phyloP scores from a whole-genome alignment of 2,888 invertebrate species.

The Torymus texanus region DNA sequence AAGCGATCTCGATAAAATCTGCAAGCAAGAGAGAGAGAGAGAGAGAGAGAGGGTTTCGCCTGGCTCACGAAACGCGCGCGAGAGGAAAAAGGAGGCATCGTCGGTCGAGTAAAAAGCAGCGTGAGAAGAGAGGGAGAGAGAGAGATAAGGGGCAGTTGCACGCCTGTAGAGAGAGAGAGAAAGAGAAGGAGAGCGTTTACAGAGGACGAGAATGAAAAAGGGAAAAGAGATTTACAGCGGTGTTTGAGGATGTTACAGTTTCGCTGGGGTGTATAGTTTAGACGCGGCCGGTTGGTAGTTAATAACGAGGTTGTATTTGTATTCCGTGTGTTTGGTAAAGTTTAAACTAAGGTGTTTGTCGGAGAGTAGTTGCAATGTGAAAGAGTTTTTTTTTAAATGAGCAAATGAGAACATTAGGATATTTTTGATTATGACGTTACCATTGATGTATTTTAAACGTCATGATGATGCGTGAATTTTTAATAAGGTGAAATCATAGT shows the following conservation, averaged over 20 bases:
- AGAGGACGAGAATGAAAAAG: conserved; percentile 51
- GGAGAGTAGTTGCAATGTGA: no score
- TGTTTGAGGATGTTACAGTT: conserved; percentile 38
- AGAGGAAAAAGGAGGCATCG: conserved; percentile 31
- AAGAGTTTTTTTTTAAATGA: no score
- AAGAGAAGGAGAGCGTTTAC: conserved; percentile 54
- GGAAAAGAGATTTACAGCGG: conserved; percentile 24
- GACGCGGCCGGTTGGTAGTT: no score
- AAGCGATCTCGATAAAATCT: conserved; percentile 51
- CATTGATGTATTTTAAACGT: no score
- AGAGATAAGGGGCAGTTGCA: conserved; percentile 21
- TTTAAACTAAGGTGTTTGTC: no score
- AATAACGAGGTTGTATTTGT: no score
- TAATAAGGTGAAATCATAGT: no score
- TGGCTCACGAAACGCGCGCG: conserved; percentile 9
- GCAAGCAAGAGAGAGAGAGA: background rate
- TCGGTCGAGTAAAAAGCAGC: conserved; percentile 22
- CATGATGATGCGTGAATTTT: no score
- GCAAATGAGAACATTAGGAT: no score
- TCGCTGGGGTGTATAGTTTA: conserved; percentile 8
- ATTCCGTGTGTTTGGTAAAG: no score
- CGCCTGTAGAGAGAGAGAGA: conserved; percentile 36
- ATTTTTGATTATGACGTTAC: no score
- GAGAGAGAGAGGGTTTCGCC: conserved; percentile 16
- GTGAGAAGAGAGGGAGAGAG: conserved; percentile 39